Evolutionary conservation across 2,113 vertebrate species (phyloP).

Genomic region (Theristicus caerulescens): DNA sequence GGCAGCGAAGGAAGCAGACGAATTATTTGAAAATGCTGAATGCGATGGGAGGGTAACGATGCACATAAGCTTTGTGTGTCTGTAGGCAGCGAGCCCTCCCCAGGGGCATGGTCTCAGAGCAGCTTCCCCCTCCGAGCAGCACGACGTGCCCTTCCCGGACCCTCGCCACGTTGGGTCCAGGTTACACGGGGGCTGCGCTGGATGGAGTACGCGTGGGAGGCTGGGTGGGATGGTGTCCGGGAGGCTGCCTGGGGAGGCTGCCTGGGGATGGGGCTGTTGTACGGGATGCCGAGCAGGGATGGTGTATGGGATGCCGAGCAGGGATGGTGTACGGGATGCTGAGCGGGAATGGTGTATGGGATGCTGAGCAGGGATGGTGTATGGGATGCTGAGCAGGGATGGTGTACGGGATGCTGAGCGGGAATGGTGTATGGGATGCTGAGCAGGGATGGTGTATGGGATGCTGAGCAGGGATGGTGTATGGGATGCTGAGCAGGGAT

Average conservation of each 20-base stretch:
- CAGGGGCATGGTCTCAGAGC: not conserved
- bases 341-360: not conserved
- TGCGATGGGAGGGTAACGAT: not conserved
- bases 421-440: not conserved
- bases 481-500: not conserved
- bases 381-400: not conserved
- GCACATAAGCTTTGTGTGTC: fast-evolving
- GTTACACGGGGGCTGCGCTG: fast-evolving
- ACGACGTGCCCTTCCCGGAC: not conserved
- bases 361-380: not conserved
- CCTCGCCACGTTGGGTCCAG: fast-evolving
- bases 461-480: not conserved
- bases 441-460: not conserved
- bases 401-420: not conserved
- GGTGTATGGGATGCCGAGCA: not conserved
- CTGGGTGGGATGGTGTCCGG: not conserved
- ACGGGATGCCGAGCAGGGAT: not conserved
- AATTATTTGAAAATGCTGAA: not conserved
- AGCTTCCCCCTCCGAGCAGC: not conserved
- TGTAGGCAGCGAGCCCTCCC: not conserved
- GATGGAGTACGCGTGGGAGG: fast-evolving
- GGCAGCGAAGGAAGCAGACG: not conserved
- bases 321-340: not conserved
- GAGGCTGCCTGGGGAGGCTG: not conserved
- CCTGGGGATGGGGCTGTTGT: not conserved